These are phyloP conservation scores for Danio aesculapii DNA, from an alignment of 2,797 vertebrate species.

Conservation along the genomic window DNA sequence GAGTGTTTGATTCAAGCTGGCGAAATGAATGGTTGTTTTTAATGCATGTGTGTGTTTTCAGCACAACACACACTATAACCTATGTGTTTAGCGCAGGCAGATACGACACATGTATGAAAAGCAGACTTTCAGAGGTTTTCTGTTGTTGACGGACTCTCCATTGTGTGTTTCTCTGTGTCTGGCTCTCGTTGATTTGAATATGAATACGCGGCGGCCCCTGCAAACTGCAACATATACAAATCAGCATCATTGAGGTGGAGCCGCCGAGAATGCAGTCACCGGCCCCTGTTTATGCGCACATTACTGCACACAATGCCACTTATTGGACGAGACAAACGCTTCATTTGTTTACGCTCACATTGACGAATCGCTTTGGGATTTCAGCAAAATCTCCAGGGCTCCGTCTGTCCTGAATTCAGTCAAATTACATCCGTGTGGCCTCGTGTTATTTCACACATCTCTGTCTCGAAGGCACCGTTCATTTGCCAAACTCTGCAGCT, in stretches of 20 bases:
- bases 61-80: too few relatives aligned
- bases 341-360: constrained; percentile 33
- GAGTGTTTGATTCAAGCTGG: too few relatives aligned
- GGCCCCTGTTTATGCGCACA: constrained; percentile 21
- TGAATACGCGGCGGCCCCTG: constrained; percentile 76
- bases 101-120: too few relatives aligned
- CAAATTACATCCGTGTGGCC: neutral
- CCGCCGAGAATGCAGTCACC: constrained; percentile 35
- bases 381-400: constrained; percentile 14
- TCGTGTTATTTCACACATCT: neutral
- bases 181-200: constrained; percentile 79
- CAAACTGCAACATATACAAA: constrained; percentile 82
- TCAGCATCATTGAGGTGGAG: constrained; percentile 71
- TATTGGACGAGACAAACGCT: constrained; percentile 7
- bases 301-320: constrained; percentile 30
- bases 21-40: too few relatives aligned
- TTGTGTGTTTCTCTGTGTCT: constrained; percentile 69
- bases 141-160: constrained; percentile 79
- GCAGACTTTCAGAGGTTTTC: neutral
- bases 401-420: constrained; percentile 25
- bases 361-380: constrained; percentile 16
- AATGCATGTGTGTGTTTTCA: too few relatives aligned
- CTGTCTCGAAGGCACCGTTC: too few relatives aligned
- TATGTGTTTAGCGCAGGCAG: too few relatives aligned
- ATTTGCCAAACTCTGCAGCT: constrained; percentile 38